Evolutionary conservation across 2,797 vertebrate genomes (phyloP).

Genomic region (Diplodus puntazzo): DNA sequence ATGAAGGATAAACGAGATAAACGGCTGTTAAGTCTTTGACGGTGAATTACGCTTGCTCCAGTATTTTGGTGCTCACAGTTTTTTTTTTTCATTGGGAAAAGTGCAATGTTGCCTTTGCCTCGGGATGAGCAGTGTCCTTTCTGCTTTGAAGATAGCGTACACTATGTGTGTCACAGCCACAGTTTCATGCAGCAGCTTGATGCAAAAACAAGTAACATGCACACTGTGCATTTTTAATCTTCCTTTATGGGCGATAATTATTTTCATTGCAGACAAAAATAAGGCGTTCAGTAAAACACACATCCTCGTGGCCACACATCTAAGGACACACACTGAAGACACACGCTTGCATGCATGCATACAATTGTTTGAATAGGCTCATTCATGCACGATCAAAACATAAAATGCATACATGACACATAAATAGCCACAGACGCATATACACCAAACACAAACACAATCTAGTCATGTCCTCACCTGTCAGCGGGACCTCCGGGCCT

Average conservation of each 20-base stretch:
- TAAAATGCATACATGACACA: constrained; percentile 18
- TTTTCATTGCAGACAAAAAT: constrained; percentile 3
- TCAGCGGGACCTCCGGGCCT: constrained; percentile 95
- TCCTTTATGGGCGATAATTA: not conserved
- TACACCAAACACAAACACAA: constrained; percentile 11
- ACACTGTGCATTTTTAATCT: not conserved
- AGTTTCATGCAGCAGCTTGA: constrained; percentile 37
- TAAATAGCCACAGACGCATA: constrained; percentile 22
- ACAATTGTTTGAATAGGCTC: constrained; percentile 35
- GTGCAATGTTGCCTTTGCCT: constrained; percentile 65
- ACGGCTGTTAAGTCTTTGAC: constrained; percentile 61
- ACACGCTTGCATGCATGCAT: constrained; percentile 23
- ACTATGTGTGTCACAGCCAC: constrained; percentile 51
- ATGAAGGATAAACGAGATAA: constrained; percentile 70
- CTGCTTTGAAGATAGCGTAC: constrained; percentile 68
- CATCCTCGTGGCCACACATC: not conserved
- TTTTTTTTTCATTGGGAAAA: constrained; percentile 45
- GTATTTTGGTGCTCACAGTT: constrained; percentile 42
- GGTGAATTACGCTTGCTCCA: constrained; percentile 62
- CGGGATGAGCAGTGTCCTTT: constrained; percentile 70
- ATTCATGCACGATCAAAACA: constrained; percentile 27
- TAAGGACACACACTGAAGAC: constrained; percentile 2
- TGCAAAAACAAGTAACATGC: constrained; percentile 12
- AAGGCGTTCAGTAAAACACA: constrained; percentile 35
- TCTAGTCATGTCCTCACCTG: constrained; percentile 85